A percentile compares a stretch with the other conserved stretches of the same genome.
phyloP scores from a whole-genome alignment of 2,113 vertebrate species.

The Corvus hawaiiensis region DNA sequence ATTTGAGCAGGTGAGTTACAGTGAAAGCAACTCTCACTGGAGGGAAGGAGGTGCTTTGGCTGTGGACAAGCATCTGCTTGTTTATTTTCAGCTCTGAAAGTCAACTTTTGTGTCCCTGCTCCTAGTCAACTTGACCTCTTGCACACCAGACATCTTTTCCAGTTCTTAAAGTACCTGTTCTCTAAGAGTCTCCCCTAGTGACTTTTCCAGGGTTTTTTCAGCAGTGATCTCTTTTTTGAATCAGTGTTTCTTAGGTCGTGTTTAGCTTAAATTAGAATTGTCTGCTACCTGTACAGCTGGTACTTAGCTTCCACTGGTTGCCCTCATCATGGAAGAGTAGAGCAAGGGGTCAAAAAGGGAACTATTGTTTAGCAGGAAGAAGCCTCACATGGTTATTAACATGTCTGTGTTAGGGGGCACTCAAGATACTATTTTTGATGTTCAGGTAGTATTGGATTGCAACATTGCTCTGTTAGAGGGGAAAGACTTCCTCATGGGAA shows the following conservation, averaged over 20 bases:
- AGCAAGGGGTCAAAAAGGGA: not conserved
- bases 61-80: not conserved
- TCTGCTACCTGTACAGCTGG: not conserved
- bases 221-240: not conserved
- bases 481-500: not conserved
- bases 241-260: not conserved
- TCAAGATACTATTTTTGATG: not conserved
- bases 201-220: not conserved
- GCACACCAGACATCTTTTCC: not conserved
- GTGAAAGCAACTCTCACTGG: not conserved
- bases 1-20: not conserved
- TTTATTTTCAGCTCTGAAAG: not conserved
- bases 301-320: not conserved
- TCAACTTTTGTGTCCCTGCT: not conserved
- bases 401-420: not conserved
- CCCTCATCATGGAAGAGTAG: not conserved
- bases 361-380: not conserved
- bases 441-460: not conserved
- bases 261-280: not conserved
- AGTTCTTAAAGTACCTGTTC: not conserved
- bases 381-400: not conserved
- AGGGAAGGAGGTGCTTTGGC: not conserved
- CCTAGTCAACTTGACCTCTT: not conserved
- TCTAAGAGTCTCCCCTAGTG: not conserved
- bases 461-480: not conserved